Evolutionary conservation across 2,113 vertebrate species (phyloP), one percentile per base, ranked within the genome.

Genomic region (Bujurquina vittata): DNA sequence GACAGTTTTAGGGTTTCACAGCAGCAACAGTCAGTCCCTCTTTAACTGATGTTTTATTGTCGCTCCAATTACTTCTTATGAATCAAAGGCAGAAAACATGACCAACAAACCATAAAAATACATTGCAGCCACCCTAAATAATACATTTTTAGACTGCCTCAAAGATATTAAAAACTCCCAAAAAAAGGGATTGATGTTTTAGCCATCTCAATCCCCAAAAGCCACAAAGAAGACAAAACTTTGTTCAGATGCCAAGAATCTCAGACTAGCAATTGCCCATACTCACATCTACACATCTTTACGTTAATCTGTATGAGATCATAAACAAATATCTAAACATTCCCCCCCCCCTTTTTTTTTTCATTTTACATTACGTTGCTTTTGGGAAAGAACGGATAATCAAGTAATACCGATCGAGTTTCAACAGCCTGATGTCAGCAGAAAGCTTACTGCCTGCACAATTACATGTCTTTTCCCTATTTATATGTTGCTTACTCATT

Each of bases 401-500:
- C 49, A 26, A 33, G 26, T 33, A 14, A 31, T 31, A 54, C 18
- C 4, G 33, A 67, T 33, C 9, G 33, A 57, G 22, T 55, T 54
- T 29, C 26, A 40, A 79, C 76, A 46, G 6, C 3, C 31, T 18
- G 29, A 3, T n/a, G 49, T 52, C 23, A 31, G 46, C 79, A 23
- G 40, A 79, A 52, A 2, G 46, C 5, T 63, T 12, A 10, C 31
- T 56, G 29, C 18, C 37, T 31, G n/a, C 63, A 58, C 35, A 85
- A 23, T 20, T 33, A 62, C 8, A 74, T 22, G 43, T 75, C 35
- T 82, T 83, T 63, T 40, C 17, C 20, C 49, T 18, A 4, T 49
- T 54, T 37, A 52, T 82, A 58, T 61, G 75, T 17, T 61, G 62
- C 37, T 83, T 23, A 37, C 63, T 84, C 80, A 84, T 2, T 40